Evolutionary conservation across 2,797 vertebrate species (phyloP).

Genomic region (Muscicapa striata): DNA sequence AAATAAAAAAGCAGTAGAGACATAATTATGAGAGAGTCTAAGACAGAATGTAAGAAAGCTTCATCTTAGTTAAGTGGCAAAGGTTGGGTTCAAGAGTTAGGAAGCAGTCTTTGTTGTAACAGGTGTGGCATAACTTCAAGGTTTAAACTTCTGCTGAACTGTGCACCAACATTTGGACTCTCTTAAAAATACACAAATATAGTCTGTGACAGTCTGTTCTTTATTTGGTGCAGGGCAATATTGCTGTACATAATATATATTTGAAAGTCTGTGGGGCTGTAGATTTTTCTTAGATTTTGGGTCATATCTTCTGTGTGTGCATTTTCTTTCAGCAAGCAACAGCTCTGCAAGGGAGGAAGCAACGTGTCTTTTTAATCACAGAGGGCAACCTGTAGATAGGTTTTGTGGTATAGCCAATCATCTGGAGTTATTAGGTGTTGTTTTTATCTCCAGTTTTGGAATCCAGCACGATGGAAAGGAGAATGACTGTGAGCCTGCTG

Average conservation of each 20-base stretch:
- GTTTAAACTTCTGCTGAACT: not conserved
- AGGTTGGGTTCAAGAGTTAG: not conserved
- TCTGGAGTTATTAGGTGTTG: not conserved
- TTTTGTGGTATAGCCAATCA: not conserved
- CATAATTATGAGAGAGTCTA: not conserved
- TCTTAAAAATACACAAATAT: not conserved
- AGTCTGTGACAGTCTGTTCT: not conserved
- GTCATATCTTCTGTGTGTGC: fast-evolving
- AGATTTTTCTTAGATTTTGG: not conserved
- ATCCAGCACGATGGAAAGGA: slow-evolving; percentile 96
- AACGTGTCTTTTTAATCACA: not conserved
- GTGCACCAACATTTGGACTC: not conserved
- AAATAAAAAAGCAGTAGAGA: not conserved
- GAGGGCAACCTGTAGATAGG: not conserved
- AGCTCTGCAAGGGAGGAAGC: not conserved
- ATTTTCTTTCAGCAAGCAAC: not conserved
- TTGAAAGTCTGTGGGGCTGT: not conserved
- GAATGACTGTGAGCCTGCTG: slow-evolving; percentile 91
- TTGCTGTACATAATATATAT: not conserved
- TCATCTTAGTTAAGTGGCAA: not conserved
- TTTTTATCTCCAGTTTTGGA: slow-evolving; percentile 84
- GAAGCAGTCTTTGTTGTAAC: not conserved
- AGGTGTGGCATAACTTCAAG: not conserved
- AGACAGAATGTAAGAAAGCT: not conserved
- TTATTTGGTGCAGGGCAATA: not conserved